Base-by-base conservation (phyloP, 2,113 vertebrate genomes). In the Saguinus imperator region DNA sequence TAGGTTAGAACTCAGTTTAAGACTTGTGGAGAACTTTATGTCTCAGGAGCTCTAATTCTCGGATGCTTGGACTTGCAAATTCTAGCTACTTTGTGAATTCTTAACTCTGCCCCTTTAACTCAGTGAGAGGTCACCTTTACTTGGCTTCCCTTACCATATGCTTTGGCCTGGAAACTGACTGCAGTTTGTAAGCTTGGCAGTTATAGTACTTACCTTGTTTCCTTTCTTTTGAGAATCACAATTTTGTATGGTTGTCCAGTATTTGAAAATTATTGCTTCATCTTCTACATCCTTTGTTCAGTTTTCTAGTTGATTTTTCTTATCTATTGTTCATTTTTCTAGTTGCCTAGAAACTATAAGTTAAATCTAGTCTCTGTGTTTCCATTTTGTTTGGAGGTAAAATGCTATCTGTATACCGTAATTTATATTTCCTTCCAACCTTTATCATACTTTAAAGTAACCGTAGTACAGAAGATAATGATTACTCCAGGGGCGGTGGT, bases 231-330 rank as follows among this genome's bases (percentile, higher is more conserved):
- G 29, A 29, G 43, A 90, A 25, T 82, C 48, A 61, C 27, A 70
- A 35, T 37, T 57, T 13, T 25, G 0, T 92, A 17, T 16, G 73
- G n/a, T 76, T 84, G 40, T 86, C 43, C 5, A 88, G 0, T 93
- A 81, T 81, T 87, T 85, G n/a, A 88, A 95, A 88, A n/a, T 9
- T n/a, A 17, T 80, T 79, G 27, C 87, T 93, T 87, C 8, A 50
- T 84, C 11, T 86, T 64, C 5, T 64, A 14, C 61, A 64, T 64
- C 37, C 57, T 94, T 86, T 94, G n/a, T 81, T 88, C 17, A 72
- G 48, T 48, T 87, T 94, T 93, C 32, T 93, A 55, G 40, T 90
- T 96, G 9, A 82, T 76, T 94, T 64, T 64, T 32, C 27, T 64
- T 29, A 29, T 32, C 27, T 64, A 32, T 86, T 94, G n/a, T 85